Percentiles rank a stretch among this genome's conserved stretches.
phyloP scores from a whole-genome alignment of 2,797 vertebrate species.

The Sciaenops ocellatus region DNA sequence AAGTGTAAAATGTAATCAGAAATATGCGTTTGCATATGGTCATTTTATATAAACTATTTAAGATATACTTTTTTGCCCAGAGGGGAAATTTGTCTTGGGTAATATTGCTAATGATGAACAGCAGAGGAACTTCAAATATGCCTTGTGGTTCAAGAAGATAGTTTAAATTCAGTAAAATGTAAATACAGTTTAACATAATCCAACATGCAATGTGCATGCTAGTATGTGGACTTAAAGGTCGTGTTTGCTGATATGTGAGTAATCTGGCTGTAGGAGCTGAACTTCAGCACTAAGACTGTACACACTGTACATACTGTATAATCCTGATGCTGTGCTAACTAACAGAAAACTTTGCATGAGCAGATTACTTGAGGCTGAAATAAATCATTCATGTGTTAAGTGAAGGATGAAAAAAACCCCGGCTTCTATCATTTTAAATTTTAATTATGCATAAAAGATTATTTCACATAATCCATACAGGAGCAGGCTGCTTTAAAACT shows the following conservation, averaged over 20 bases:
- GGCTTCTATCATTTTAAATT: slow-evolving; percentile 19
- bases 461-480: slow-evolving; percentile 2
- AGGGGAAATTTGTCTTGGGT: too few relatives aligned
- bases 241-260: slow-evolving; percentile 22
- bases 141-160: slow-evolving; percentile 3
- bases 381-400: slow-evolving; percentile 37
- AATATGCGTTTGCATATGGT: too few relatives aligned
- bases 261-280: slow-evolving; percentile 25
- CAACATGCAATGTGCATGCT: not conserved
- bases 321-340: not conserved
- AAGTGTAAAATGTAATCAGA: too few relatives aligned
- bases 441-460: slow-evolving; percentile 5
- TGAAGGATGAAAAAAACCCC: slow-evolving; percentile 10
- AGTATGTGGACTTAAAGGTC: slow-evolving; percentile 30
- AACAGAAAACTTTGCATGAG: slow-evolving; percentile 4
- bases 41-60: too few relatives aligned
- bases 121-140: slow-evolving; percentile 4
- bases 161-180: slow-evolving; percentile 30
- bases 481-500: not conserved
- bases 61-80: too few relatives aligned
- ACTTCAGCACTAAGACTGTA: not conserved
- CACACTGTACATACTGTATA: slow-evolving; percentile 1
- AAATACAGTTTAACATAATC: slow-evolving; percentile 4
- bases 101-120: not conserved
- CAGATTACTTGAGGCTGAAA: slow-evolving; percentile 25